These are phyloP conservation scores for Zonitis immaculata DNA, from an alignment of 2,888 invertebrate genomes.

Conservation along the genomic window DNA sequence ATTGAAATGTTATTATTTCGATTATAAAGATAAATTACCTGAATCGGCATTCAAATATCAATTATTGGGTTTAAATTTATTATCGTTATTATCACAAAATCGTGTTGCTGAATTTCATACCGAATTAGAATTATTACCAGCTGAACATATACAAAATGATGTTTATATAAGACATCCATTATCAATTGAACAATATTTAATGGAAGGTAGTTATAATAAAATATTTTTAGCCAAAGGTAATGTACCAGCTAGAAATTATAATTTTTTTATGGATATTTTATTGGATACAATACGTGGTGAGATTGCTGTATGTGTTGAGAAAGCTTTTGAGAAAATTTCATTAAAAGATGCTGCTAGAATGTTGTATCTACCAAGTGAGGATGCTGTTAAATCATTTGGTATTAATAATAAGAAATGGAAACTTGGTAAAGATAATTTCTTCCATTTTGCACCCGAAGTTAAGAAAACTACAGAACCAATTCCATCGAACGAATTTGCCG, in stretches of 20 bases:
- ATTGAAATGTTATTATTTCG: conserved; percentile 95
- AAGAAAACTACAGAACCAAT: conserved; percentile 73
- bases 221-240: conserved; percentile 91
- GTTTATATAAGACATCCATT: conserved; percentile 93
- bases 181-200: conserved; percentile 94
- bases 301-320: conserved; percentile 95
- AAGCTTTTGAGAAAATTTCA: conserved; percentile 88
- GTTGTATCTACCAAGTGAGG: conserved; percentile 74
- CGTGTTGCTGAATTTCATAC: conserved; percentile 98
- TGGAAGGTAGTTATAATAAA: conserved; percentile 99
- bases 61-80: conserved; percentile 86
- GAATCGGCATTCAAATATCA: conserved; percentile 94
- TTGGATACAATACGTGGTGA: conserved; percentile 94
- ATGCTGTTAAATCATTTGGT: conserved; percentile 76
- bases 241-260: conserved; percentile 94
- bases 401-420: conserved; percentile 82
- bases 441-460: conserved; percentile 74
- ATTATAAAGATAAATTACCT: conserved; percentile 73
- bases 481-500: conserved; percentile 85
- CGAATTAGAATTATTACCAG: conserved; percentile 88
- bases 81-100: conserved; percentile 92
- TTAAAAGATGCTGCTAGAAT: conserved; percentile 83
- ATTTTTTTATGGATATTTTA: conserved; percentile 94
- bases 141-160: conserved; percentile 87
- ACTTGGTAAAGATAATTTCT: conserved; percentile 70